Evolutionary conservation across 2,113 vertebrate genomes (phyloP), one percentile per base, ranked within the genome.

Genomic region (Ammodytes marinus): DNA sequence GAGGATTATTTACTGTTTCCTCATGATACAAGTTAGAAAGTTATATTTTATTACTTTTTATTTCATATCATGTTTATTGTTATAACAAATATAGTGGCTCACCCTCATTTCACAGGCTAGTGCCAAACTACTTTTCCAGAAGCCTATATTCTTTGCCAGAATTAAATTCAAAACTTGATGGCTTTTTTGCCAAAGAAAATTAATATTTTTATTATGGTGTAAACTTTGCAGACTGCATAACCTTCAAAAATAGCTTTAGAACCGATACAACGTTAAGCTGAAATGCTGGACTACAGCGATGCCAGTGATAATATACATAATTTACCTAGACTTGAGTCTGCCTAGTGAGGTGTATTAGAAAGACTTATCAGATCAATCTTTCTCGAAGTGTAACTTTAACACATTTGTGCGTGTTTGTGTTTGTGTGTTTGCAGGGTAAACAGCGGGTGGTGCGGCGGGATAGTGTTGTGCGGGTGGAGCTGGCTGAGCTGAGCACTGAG

Each of bases 401-500:
- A 74, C 50, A 8, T 17, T 17, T 69, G n/a, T 0, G 5, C 27
- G 58, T 49, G 10, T 8, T 42, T 45, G 72, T 53, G 8, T 54
- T 6, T 69, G 15, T 0, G 49, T 85, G 64, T 37, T 70, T 40
- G 59, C 45, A 96, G 95, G 90, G 92, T 19, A 95, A 94, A 83
- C 94, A 94, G 86, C 92, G 89, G 5, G 83, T 94, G 40, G 66
- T 95, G 55, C 92, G 88, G 55, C 91, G 93, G 19, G 91, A 95
- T 40, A 94, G 90, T 50, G 84, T 92, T 0, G 74, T 95, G 64
- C 88, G 83, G 55, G 86, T 95, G 57, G 95, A 95, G 65, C 89
- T 95, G 37, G 93, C 88, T 0, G 94, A 96, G 79, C 88, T 95
- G 77, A 92, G 82, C n/a, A 58, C 95, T 0, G 95, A 96, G 84